Percentiles rank a stretch among this genome's conserved stretches.
These are phyloP conservation scores for Acanthochromis polyacanthus DNA, from an alignment of 2,113 vertebrate species.

Conservation along the genomic window DNA sequence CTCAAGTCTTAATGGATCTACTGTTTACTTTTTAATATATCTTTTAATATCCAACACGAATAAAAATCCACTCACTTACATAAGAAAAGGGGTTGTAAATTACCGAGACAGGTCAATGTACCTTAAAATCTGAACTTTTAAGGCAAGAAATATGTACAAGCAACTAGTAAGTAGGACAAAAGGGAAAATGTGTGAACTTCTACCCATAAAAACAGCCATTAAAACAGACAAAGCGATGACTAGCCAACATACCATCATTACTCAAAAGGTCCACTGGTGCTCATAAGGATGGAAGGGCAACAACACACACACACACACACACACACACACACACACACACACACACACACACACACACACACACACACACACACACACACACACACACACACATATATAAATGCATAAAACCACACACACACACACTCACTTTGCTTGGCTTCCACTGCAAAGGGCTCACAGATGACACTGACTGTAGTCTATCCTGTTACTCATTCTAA, in stretches of 20 bases:
- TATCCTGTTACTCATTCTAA: conserved; percentile 41
- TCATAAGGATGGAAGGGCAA: not conserved
- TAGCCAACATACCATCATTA: not conserved
- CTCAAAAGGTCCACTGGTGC: not conserved
- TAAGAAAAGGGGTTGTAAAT: not conserved
- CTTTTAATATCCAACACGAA: too few relatives aligned
- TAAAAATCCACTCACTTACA: too few relatives aligned
- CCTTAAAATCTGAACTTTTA: not conserved
- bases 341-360: not conserved
- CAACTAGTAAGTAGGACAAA: not conserved
- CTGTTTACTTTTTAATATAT: too few relatives aligned
- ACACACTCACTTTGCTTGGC: not conserved
- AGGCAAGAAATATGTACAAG: not conserved
- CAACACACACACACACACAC: not conserved
- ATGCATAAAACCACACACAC: not conserved
- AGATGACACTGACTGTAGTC: conserved; percentile 1
- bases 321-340: not conserved
- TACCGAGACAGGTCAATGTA: not conserved
- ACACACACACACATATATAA: not conserved
- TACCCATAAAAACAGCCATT: not conserved
- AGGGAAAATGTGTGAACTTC: not conserved
- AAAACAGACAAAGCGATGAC: not conserved
- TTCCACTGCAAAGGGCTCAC: not conserved
- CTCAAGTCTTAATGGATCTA: too few relatives aligned
- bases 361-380: not conserved